phyloP scores from a whole-genome alignment of 2,888 invertebrate species.

The Pecten maximus region DNA sequence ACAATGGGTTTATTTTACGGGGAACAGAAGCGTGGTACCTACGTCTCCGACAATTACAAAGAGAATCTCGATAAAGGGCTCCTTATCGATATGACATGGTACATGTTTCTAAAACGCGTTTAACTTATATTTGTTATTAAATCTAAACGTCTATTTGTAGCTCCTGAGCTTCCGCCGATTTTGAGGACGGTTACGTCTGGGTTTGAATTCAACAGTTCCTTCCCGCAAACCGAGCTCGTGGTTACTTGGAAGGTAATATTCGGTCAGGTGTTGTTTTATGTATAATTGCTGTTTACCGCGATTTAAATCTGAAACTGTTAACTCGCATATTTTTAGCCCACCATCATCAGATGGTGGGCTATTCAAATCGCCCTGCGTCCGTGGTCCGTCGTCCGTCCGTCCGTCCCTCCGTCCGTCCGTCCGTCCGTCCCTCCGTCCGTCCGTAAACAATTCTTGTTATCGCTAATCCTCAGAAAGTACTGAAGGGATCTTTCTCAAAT shows the following conservation, averaged over 20 bases:
- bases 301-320: no score
- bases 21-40: neutral
- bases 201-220: constrained; percentile 67
- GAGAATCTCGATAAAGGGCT: neutral
- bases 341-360: no score
- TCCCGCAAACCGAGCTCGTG: constrained; percentile 67
- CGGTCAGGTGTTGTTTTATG: no score
- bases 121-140: neutral
- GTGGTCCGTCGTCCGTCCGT: no score
- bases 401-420: no score
- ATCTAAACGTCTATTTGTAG: constrained; percentile 51
- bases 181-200: constrained; percentile 63
- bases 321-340: no score
- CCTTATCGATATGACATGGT: neutral
- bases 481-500: no score
- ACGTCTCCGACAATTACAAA: neutral
- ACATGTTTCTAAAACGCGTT: neutral
- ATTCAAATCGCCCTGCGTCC: no score
- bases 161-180: constrained; percentile 58
- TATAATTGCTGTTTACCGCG: no score
- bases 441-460: no score
- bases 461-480: no score
- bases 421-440: no score
- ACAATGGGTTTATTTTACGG: neutral
- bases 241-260: constrained; percentile 73